Base-by-base conservation (phyloP, 2,797 vertebrate genomes). In the Australoheros facetus region DNA sequence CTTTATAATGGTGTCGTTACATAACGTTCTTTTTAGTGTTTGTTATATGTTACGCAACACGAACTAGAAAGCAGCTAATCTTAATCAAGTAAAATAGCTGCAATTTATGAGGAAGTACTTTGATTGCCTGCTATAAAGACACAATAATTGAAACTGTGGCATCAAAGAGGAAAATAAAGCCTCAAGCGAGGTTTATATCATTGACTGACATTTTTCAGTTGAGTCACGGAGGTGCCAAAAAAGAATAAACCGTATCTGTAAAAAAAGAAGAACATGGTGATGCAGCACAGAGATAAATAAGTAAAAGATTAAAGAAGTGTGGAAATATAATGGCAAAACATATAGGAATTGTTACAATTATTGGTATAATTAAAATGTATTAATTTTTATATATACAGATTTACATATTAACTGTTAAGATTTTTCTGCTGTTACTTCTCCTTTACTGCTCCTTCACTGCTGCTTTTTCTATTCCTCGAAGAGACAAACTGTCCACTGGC, bases 1-100 rank as follows among this genome's bases (percentile, higher is more conserved):
- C 48, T 85, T 60, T 66, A 73, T 71, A n/a, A 45, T 62, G 59
- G 78, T 87, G 78, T 48, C 45, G 23, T 28, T 66, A 14, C 60
- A 48, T 66, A 28, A 28, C 28, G 39, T 21, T 28, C 23, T 48
- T 66, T 45, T 39, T 45, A 45, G 26, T 45, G 26, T 0, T 66
- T 66, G 60, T 66, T 66, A 45, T 48, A 48, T 66, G 16, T 66
- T 56, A 75, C 42, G 57, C 75, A 72, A 81, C 77, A 55, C 54
- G 32, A 48, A 72, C 3, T 21, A 62, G 53, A 64, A 60, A 55
- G 69, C 53, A 30, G 16, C 85, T 73, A 34, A 77, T 17, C 17
- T 58, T 34, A 64, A 42, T 71, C 56, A 56, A 32, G 51, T n/a
- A 39, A 19, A 84, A 56, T 42, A 2, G 2, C 17, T 74, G 11